Evolutionary conservation across 2,797 vertebrate species (phyloP).

Genomic region (Platalea minor): DNA sequence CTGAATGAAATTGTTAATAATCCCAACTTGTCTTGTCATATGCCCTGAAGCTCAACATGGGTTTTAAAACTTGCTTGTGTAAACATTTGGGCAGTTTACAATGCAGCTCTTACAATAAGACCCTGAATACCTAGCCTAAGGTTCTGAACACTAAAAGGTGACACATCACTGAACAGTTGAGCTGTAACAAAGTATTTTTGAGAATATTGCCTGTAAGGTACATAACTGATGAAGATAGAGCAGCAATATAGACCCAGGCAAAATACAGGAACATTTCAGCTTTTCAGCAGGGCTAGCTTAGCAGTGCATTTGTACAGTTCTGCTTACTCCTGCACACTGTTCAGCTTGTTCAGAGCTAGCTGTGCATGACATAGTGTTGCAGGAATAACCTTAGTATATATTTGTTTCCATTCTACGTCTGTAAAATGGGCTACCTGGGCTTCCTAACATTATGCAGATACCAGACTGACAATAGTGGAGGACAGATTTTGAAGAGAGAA

Average conservation of each 20-base stretch:
- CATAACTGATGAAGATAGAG: background rate
- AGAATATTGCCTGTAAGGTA: background rate
- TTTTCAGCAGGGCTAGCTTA: background rate
- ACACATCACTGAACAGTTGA: background rate
- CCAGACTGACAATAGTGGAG: background rate
- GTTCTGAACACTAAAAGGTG: background rate
- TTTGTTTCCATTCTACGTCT: background rate
- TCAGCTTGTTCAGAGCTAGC: background rate
- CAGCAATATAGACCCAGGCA: background rate
- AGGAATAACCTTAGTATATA: background rate
- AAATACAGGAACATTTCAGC: background rate
- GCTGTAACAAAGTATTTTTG: background rate
- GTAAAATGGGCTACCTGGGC: background rate
- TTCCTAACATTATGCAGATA: background rate
- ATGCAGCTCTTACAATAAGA: background rate
- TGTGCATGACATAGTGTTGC: background rate
- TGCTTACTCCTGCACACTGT: background rate
- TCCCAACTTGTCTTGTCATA: background rate
- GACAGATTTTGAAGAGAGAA: background rate
- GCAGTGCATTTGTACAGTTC: background rate
- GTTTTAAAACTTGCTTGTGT: background rate
- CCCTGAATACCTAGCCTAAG: background rate
- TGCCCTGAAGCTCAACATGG: background rate
- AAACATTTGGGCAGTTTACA: background rate
- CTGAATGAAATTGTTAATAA: background rate